A percentile compares a stretch with the other conserved stretches of the same genome.
Conservation (phyloP, 2,888 invertebrate genomes). For the Dicranocentrus wangi region DNA sequence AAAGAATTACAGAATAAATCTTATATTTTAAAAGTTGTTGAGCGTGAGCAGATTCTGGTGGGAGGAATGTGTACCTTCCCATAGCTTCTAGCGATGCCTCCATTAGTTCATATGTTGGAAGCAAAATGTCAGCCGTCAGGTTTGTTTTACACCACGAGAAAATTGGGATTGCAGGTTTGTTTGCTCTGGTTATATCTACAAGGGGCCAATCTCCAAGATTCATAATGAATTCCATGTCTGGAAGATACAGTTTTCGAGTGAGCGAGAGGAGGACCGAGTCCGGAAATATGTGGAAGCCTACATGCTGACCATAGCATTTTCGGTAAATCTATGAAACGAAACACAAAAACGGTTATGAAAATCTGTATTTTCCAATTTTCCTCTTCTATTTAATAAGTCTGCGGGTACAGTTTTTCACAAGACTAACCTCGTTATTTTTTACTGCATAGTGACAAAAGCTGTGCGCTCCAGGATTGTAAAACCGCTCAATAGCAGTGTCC, state of each 20-base stretch:
- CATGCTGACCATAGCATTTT: conserved; percentile 93
- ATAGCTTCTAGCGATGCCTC: conserved; percentile 94
- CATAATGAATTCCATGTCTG: conserved; percentile 91
- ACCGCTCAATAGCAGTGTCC: conserved; percentile 81
- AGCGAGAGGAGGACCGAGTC: conserved; percentile 90
- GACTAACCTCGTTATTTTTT: conserved; percentile 82
- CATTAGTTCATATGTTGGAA: conserved; percentile 96
- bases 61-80: conserved; percentile 89
- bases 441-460: conserved; percentile 93
- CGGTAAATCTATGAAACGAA: conserved; percentile 81
- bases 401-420: no score
- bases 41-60: no score
- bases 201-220: conserved; percentile 98
- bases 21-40: neutral
- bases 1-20: conserved; percentile 62
- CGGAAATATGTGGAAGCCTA: conserved; percentile 96
- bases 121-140: conserved; percentile 88
- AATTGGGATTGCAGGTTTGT: conserved; percentile 81
- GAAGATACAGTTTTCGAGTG: conserved; percentile 85
- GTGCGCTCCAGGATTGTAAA: conserved; percentile 85
- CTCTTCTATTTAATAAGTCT: no score
- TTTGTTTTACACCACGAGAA: conserved; percentile 97
- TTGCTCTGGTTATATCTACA: conserved; percentile 75
- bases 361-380: no score
- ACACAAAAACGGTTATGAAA: neutral